Evolutionary conservation across 1,140 invertebrate genomes (phyloP).

Genomic region (Anagrus nilaparvatae): DNA sequence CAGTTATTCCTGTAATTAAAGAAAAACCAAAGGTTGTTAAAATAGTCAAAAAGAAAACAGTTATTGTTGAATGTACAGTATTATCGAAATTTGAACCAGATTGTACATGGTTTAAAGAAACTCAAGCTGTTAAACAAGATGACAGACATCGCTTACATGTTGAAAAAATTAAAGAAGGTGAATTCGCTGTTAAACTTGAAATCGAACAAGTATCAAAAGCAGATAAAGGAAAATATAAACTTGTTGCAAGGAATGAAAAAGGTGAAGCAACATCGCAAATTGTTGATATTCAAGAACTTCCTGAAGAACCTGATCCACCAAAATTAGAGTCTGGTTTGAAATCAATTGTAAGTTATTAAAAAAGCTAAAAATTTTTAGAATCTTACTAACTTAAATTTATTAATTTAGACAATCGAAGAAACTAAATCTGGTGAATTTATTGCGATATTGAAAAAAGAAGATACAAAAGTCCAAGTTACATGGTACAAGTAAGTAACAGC

Average conservation of each 20-base stretch:
- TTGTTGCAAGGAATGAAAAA: constrained; percentile 87
- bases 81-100: constrained; percentile 79
- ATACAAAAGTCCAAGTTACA: constrained; percentile 69
- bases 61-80: constrained; percentile 83
- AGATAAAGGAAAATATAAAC: constrained; percentile 83
- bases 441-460: constrained; percentile 57
- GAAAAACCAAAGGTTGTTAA: constrained; percentile 83
- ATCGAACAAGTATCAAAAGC: constrained; percentile 64
- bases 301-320: constrained; percentile 52
- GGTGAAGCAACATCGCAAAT: constrained; percentile 84
- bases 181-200: constrained; percentile 79
- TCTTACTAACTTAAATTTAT: constrained; percentile 16
- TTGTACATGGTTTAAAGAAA: constrained; percentile 84
- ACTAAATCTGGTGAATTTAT: constrained; percentile 69
- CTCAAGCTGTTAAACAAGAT: constrained; percentile 64
- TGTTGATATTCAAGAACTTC: constrained; percentile 75
- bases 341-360: constrained; percentile 51
- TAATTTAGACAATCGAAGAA: constrained; percentile 57
- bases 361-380: background rate
- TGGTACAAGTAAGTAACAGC: constrained; percentile 63
- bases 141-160: constrained; percentile 63
- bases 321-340: constrained; percentile 64
- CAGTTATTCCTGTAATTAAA: constrained; percentile 88
- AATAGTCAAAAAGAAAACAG: constrained; percentile 79
- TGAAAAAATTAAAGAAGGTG: constrained; percentile 71